Conservation (phyloP, 2,113 vertebrate species). For the Spheniscus mendiculus region DNA sequence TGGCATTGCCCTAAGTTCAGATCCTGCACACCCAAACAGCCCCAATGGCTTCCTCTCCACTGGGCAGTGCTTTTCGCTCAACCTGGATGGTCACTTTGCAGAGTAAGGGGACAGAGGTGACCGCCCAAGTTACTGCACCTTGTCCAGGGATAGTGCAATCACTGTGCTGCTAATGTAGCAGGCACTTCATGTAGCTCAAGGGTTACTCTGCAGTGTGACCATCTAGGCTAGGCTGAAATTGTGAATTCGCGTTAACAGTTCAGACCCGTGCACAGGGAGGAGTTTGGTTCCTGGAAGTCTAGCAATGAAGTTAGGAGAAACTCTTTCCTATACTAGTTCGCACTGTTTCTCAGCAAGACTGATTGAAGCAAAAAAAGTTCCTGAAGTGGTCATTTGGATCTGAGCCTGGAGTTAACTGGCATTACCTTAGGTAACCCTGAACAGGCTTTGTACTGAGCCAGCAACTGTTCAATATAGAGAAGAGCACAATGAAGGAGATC, state of each 20-base stretch:
- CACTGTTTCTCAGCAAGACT: slow-evolving; percentile 6
- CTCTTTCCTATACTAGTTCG: neutral
- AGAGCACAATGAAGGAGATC: neutral
- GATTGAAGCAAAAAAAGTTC: neutral
- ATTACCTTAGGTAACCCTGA: slow-evolving; percentile 21
- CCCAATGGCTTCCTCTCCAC: rapidly evolving
- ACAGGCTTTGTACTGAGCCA: neutral
- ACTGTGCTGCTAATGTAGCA: neutral
- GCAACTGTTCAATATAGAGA: neutral
- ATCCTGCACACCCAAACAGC: neutral
- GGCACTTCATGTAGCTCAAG: neutral
- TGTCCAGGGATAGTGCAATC: neutral
- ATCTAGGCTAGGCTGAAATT: neutral
- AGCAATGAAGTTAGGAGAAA: neutral
- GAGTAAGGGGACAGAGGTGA: neutral
- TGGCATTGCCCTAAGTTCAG: neutral
- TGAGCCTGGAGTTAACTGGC: neutral
- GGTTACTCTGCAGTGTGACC: neutral
- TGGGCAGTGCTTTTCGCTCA: neutral
- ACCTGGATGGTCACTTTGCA: neutral
- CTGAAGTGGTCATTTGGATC: slow-evolving; percentile 27
- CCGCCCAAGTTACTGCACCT: neutral
- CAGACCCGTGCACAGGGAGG: neutral
- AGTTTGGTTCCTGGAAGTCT: neutral
- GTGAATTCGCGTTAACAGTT: neutral